Conservation (phyloP, 2,797 vertebrate species). For the Neosilurus mollespiculum region DNA sequence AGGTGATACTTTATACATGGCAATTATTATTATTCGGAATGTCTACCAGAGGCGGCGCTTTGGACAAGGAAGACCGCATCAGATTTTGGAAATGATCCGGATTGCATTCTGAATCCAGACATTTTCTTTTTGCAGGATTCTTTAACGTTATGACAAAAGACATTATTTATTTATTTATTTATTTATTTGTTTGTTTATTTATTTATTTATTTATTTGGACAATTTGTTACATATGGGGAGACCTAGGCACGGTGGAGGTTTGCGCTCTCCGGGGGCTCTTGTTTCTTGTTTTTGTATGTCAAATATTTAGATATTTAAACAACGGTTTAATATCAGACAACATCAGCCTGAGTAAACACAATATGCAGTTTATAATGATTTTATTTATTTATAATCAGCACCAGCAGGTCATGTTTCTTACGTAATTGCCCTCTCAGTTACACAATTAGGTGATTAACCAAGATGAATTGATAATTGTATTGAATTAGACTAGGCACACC, state of each 20-base stretch:
- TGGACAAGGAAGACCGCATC: too few relatives aligned
- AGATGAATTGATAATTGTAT: background rate
- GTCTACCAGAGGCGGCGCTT: too few relatives aligned
- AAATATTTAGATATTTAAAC: background rate
- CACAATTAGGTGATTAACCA: conserved; percentile 1
- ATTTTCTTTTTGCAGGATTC: too few relatives aligned
- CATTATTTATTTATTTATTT: too few relatives aligned
- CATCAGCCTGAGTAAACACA: background rate
- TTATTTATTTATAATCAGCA: background rate
- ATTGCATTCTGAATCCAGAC: too few relatives aligned
- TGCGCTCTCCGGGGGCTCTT: too few relatives aligned
- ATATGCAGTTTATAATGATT: background rate
- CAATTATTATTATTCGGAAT: background rate
- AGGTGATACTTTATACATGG: background rate
- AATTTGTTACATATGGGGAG: too few relatives aligned
- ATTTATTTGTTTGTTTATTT: too few relatives aligned
- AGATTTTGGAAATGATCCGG: too few relatives aligned
- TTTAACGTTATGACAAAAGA: too few relatives aligned
- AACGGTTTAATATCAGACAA: background rate
- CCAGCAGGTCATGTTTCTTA: background rate
- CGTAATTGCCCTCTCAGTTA: background rate
- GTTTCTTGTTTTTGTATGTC: background rate
- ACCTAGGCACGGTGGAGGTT: too few relatives aligned
- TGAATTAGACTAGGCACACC: background rate
- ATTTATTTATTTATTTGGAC: too few relatives aligned